Evolutionary conservation across 2,113 vertebrate species (phyloP).

Genomic region (Sarotherodon lohbergeri): DNA sequence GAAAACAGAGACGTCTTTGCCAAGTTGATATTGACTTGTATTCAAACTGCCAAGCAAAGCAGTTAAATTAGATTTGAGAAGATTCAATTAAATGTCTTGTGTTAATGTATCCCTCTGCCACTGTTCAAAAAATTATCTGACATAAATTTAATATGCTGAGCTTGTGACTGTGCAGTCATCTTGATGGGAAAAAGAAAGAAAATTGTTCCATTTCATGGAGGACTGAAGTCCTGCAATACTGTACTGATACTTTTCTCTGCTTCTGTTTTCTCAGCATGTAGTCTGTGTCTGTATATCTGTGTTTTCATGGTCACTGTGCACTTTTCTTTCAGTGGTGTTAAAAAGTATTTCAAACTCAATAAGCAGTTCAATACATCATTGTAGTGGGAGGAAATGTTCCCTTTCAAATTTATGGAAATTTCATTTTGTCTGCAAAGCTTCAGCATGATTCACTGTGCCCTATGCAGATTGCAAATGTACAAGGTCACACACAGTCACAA

Average conservation of each 20-base stretch:
- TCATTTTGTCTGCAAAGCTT: constrained; percentile 50
- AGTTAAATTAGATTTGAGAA: constrained; percentile 22
- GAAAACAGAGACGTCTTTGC: constrained; percentile 24
- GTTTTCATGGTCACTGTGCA: constrained; percentile 22
- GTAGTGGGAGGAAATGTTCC: constrained; percentile 37
- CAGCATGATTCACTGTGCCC: constrained; percentile 9
- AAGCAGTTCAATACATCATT: constrained; percentile 63
- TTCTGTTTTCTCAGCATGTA: background rate
- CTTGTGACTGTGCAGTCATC: background rate
- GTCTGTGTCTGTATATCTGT: background rate
- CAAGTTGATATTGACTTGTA: constrained; percentile 23
- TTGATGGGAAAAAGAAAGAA: background rate
- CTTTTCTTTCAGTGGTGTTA: constrained; percentile 17
- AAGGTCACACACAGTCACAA: background rate
- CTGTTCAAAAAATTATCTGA: background rate
- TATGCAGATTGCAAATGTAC: constrained; percentile 6
- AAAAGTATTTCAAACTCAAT: constrained; percentile 59
- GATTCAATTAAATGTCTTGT: constrained; percentile 32
- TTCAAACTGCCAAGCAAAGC: background rate
- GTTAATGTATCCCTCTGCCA: constrained; percentile 13
- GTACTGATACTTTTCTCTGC: background rate
- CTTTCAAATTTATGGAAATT: constrained; percentile 68
- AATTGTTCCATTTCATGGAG: background rate
- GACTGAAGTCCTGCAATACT: background rate
- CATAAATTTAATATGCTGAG: constrained; percentile 9